These are phyloP conservation scores for Chaetorhynchus papuensis DNA, from an alignment of 2,113 vertebrate species.

Conservation along the genomic window DNA sequence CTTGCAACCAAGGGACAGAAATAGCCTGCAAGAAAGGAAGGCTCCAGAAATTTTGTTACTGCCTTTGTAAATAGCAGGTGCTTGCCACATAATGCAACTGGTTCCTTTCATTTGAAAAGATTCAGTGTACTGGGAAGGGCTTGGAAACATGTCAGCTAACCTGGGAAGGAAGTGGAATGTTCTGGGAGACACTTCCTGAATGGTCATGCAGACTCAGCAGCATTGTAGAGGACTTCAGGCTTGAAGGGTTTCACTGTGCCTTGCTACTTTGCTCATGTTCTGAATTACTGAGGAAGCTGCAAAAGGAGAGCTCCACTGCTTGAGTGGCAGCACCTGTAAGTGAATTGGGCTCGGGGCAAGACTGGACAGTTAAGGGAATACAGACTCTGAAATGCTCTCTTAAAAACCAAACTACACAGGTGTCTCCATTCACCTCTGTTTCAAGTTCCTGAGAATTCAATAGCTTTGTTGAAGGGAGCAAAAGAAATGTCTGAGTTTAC, in stretches of 20 bases:
- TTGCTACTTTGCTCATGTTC: neutral
- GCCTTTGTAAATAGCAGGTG: neutral
- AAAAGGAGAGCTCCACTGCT: neutral
- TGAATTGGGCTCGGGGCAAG: neutral
- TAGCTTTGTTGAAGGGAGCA: neutral
- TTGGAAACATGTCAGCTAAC: neutral
- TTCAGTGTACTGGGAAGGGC: neutral
- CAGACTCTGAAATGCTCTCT: neutral
- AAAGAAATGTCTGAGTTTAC: neutral
- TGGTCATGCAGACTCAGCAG: neutral
- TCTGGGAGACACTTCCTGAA: neutral
- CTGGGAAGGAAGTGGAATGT: neutral
- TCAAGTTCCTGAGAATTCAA: neutral
- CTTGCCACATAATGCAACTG: neutral
- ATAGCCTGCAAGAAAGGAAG: neutral
- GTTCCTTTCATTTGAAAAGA: neutral
- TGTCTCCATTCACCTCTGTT: neutral
- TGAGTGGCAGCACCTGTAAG: neutral
- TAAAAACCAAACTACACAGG: neutral
- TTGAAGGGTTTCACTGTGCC: neutral
- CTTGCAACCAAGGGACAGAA: neutral
- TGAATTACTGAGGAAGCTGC: neutral
- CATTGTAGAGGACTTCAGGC: neutral
- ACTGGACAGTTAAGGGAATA: neutral
- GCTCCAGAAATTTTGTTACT: neutral